phyloP scores from a whole-genome alignment of 2,113 vertebrate species.

The Phrynocephalus versicolor region DNA sequence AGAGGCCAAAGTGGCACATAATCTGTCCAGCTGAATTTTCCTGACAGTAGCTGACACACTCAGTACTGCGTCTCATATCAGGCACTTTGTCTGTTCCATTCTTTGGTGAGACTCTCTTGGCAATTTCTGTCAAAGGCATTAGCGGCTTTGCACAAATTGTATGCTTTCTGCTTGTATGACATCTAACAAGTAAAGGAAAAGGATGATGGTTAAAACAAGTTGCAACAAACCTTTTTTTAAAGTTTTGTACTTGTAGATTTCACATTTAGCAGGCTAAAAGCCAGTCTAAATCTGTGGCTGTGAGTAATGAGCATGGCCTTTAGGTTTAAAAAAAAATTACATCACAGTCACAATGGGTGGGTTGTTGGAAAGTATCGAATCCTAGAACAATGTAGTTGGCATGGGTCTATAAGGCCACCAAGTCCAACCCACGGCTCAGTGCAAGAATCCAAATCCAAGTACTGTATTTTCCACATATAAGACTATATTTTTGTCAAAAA shows the following conservation, averaged over 20 bases:
- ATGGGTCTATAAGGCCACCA: no score
- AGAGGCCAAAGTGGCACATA: slow-evolving; percentile 34
- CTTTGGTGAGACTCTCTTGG: neutral
- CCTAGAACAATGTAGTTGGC: no score
- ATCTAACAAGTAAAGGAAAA: neutral
- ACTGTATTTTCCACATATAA: no score
- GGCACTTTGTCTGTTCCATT: slow-evolving; percentile 35
- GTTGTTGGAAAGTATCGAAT: no score
- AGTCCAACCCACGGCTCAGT: no score
- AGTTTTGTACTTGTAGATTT: slow-evolving; percentile 19
- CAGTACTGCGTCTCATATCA: slow-evolving; percentile 9
- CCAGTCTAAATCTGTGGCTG: neutral
- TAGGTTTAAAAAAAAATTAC: neutral
- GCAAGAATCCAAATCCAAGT: no score
- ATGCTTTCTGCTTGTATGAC: neutral
- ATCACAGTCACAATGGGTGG: no score
- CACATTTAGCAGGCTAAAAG: neutral
- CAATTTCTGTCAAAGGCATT: slow-evolving; percentile 29
- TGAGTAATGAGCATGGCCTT: neutral
- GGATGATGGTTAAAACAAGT: neutral
- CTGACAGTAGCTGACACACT: slow-evolving; percentile 33
- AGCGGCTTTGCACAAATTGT: neutral
- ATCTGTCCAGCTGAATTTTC: slow-evolving; percentile 51
- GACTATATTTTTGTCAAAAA: no score
- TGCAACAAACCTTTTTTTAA: slow-evolving; percentile 18